Percentiles rank a stretch among this genome's conserved stretches.
Evolutionary conservation across 2,113 vertebrate species (phyloP).

Genomic region (Tapirus terrestris): DNA sequence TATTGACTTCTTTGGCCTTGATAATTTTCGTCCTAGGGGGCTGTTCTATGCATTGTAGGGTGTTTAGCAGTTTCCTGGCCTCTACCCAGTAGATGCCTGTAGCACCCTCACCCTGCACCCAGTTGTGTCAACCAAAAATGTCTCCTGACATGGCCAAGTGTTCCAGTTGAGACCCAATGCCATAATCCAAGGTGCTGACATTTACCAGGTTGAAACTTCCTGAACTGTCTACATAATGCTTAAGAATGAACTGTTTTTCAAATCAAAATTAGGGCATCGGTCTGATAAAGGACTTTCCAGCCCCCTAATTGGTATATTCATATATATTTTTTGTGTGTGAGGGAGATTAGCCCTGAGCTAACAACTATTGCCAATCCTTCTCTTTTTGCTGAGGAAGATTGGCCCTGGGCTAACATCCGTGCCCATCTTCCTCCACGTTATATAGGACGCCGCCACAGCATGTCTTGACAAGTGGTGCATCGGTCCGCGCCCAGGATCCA

Average conservation of each 20-base stretch:
- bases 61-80: background rate
- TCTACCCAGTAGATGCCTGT: background rate
- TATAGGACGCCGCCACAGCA: too few relatives aligned
- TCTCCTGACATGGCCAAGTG: background rate
- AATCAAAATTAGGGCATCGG: background rate
- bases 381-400: too few relatives aligned
- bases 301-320: background rate
- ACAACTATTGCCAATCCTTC: too few relatives aligned
- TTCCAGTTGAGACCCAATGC: background rate
- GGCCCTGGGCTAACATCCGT: too few relatives aligned
- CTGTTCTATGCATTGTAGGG: background rate
- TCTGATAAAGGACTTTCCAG: background rate
- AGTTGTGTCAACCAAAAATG: background rate
- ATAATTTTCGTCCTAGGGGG: background rate
- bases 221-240: background rate
- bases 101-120: background rate
- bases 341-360: too few relatives aligned
- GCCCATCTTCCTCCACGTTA: too few relatives aligned
- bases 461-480: too few relatives aligned
- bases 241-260: slow-evolving; percentile 12
- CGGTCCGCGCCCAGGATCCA: too few relatives aligned
- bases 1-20: background rate
- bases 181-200: background rate
- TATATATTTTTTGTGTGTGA: too few relatives aligned
- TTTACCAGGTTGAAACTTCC: background rate